phyloP scores from a whole-genome alignment of 2,797 vertebrate genomes.

The Phoeniculus purpureus region DNA sequence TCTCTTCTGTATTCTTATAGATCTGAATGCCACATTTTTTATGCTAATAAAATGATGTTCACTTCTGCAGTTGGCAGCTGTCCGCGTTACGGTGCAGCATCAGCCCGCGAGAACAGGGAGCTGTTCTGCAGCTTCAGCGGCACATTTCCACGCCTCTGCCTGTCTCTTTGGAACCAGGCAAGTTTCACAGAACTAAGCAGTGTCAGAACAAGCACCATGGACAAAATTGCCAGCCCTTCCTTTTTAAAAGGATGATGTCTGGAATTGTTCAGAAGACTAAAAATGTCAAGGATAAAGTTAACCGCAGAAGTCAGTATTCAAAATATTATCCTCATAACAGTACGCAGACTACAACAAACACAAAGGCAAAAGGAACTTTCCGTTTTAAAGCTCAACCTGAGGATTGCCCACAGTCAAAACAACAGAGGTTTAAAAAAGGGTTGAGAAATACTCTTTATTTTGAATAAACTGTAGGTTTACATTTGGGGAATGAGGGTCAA shows the following conservation, averaged over 20 bases:
- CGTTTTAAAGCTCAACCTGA: background rate
- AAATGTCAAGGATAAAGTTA: background rate
- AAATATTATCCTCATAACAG: no score
- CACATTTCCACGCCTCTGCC: background rate
- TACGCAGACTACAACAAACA: background rate
- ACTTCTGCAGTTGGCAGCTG: background rate
- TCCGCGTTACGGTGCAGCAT: accelerated
- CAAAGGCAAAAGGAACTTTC: background rate
- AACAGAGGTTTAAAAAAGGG: background rate
- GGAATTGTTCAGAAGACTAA: background rate
- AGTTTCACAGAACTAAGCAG: background rate
- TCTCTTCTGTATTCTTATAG: background rate
- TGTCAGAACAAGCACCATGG: background rate
- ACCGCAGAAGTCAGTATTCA: no score
- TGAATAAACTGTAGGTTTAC: background rate
- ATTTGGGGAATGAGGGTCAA: background rate
- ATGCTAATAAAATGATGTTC: background rate
- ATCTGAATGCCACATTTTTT: background rate
- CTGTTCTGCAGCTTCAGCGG: background rate
- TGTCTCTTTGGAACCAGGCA: background rate
- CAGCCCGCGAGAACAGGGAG: background rate
- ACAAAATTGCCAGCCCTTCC: background rate
- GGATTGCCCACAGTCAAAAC: background rate
- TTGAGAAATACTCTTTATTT: background rate
- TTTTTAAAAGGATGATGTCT: background rate